Percentiles rank a stretch among this genome's conserved stretches.
These are phyloP conservation scores for Laothoe populi DNA, from an alignment of 2,888 invertebrate genomes.

Conservation along the genomic window DNA sequence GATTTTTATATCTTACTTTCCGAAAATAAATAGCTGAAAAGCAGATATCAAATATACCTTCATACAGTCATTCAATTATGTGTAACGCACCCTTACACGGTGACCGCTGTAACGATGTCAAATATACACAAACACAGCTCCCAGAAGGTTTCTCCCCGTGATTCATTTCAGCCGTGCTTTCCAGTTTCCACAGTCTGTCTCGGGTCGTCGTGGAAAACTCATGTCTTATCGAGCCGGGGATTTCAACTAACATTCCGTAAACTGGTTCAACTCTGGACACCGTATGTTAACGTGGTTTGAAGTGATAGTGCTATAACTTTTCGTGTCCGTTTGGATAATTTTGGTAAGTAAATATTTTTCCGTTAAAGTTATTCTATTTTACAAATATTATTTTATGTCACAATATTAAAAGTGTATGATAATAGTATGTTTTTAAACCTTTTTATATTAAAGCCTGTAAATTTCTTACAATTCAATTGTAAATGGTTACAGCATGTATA, in stretches of 20 bases:
- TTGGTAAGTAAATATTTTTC: not conserved
- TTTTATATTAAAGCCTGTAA: no score
- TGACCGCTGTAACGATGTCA: not conserved
- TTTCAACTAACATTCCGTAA: not conserved
- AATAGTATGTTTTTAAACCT: no score
- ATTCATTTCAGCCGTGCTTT: slow-evolving; percentile 3
- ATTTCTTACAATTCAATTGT: no score
- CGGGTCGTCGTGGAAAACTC: not conserved
- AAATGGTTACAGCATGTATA: no score
- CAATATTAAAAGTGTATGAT: no score
- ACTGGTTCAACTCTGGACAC: not conserved
- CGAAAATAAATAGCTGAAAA: no score
- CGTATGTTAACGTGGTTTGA: not conserved
- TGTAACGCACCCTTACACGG: not conserved
- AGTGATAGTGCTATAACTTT: slow-evolving; percentile 1
- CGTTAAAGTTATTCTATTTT: no score
- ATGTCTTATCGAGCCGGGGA: not conserved
- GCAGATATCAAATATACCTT: no score
- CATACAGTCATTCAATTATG: no score
- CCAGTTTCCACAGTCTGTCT: slow-evolving; percentile 5
- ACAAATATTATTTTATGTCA: no score
- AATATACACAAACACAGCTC: slow-evolving; percentile 12
- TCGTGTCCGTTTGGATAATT: not conserved
- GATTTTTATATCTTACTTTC: no score
- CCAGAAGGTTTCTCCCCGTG: not conserved